These are phyloP conservation scores for Setophaga kirtlandii DNA, from an alignment of 2,113 vertebrate species.

Conservation along the genomic window DNA sequence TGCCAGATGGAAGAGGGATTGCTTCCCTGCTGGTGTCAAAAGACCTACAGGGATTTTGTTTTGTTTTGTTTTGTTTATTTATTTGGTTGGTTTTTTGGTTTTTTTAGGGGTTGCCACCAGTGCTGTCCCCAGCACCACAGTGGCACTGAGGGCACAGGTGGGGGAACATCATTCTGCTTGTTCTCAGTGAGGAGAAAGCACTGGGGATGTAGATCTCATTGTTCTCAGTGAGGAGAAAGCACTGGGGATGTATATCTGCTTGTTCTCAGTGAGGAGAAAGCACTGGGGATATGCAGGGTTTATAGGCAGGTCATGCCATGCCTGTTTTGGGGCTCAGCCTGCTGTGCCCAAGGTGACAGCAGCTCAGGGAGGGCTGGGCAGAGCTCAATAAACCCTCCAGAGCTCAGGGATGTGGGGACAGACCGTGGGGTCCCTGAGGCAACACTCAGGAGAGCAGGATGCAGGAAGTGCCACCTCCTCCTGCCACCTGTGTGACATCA, in stretches of 20 bases:
- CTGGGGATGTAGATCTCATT: not conserved
- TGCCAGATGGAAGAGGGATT: accelerated
- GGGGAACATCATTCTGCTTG: not conserved
- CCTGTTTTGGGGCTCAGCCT: no score
- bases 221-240: no score
- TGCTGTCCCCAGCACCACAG: not conserved
- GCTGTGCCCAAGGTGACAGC: not conserved
- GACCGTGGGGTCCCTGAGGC: accelerated
- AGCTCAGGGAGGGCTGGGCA: not conserved
- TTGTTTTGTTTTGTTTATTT: not conserved
- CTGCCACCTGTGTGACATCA: not conserved
- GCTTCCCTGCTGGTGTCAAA: not conserved
- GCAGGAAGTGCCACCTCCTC: not conserved
- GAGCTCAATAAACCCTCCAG: not conserved
- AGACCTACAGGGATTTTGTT: not conserved
- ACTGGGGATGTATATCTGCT: not conserved
- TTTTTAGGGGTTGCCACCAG: not conserved
- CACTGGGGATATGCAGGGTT: not conserved
- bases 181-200: no score
- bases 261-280: no score
- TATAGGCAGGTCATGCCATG: accelerated
- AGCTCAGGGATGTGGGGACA: accelerated
- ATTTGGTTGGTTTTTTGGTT: not conserved
- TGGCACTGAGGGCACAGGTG: accelerated
- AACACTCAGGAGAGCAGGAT: no score